These are phyloP conservation scores for Callithrix jacchus DNA, from an alignment of 2,113 vertebrate genomes.

Conservation along the genomic window DNA sequence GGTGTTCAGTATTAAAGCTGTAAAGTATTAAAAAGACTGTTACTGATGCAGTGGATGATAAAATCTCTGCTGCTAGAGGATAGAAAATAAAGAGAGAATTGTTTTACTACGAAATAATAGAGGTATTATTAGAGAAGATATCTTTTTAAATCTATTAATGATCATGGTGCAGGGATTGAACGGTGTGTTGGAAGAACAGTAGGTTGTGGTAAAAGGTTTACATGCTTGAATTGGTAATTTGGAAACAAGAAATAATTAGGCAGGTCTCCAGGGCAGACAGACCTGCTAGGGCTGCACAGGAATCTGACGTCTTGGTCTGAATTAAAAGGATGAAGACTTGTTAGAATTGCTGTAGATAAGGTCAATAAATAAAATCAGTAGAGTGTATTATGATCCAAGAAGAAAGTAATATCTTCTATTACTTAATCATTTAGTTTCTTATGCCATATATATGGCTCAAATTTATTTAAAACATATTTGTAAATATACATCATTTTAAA, in stretches of 20 bases:
- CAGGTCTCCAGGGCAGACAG: neutral
- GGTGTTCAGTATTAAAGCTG: too few species aligned
- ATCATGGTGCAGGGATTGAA: neutral
- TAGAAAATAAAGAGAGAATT: neutral
- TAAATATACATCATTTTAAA: neutral
- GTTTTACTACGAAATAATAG: neutral
- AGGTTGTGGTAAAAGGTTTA: neutral
- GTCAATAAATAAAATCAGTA: neutral
- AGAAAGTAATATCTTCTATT: neutral
- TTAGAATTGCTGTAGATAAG: neutral
- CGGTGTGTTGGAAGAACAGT: neutral
- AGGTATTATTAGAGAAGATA: neutral
- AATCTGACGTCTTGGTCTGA: neutral
- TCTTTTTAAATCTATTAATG: neutral
- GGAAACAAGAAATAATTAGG: neutral
- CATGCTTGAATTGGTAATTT: neutral
- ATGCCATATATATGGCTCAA: neutral
- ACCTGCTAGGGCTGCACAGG: neutral
- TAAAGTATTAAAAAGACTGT: neutral
- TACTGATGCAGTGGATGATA: neutral
- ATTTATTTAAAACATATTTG: neutral
- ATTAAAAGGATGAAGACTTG: neutral
- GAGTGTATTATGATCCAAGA: neutral
- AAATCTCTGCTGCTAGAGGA: neutral
- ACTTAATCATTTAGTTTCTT: neutral